phyloP scores from a whole-genome alignment of 1,140 invertebrate genomes.

The Solen grandis region DNA sequence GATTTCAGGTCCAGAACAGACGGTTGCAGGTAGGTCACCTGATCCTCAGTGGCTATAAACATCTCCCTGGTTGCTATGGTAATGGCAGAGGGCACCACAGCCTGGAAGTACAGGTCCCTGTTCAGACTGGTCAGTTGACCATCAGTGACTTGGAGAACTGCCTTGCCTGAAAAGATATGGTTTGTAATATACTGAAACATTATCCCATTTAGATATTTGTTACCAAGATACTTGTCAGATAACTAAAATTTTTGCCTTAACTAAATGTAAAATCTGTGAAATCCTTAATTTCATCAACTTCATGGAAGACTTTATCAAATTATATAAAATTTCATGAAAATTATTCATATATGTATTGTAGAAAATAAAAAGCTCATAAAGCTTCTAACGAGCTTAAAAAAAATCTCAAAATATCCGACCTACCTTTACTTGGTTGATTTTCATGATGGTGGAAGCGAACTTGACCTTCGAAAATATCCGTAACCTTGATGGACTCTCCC shows the following conservation, averaged over 20 bases:
- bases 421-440: constrained; percentile 51
- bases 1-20: constrained; percentile 53
- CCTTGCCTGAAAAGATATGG: constrained; percentile 55
- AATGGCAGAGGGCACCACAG: constrained; percentile 32
- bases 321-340: neutral
- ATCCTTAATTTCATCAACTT: neutral
- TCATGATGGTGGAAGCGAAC: constrained; percentile 56
- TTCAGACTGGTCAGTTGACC: constrained; percentile 51
- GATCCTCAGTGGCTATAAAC: constrained; percentile 52
- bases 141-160: constrained; percentile 58
- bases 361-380: too few species aligned
- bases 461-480: constrained; percentile 56
- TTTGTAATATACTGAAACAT: neutral
- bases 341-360: too few species aligned
- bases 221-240: too few species aligned
- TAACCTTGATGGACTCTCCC: constrained; percentile 51
- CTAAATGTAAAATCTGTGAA: too few species aligned
- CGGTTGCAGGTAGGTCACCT: constrained; percentile 37
- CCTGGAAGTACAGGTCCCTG: constrained; percentile 41
- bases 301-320: neutral
- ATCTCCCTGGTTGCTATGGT: constrained; percentile 50
- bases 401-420: too few species aligned
- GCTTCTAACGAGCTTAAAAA: too few species aligned
- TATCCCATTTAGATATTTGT: too few species aligned
- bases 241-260: too few species aligned